phyloP scores from a whole-genome alignment of 2,113 vertebrate species.

The Microcebus lehilahytsara region DNA sequence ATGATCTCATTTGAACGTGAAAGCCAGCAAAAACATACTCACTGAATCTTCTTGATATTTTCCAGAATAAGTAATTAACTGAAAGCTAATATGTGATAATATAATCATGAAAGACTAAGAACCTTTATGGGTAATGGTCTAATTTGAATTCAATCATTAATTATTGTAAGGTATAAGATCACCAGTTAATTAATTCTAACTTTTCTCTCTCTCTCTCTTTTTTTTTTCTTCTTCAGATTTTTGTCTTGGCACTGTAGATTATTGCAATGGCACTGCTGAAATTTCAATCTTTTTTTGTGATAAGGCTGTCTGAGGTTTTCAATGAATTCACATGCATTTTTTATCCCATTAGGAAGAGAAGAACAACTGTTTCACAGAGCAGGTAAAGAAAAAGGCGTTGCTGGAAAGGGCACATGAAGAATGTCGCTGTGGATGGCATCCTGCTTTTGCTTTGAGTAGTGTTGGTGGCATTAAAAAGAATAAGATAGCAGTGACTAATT shows the following conservation, averaged over 20 bases:
- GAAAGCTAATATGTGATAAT: slow-evolving; percentile 15
- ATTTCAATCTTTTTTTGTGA: slow-evolving; percentile 37
- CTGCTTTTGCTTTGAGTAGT: slow-evolving; percentile 53
- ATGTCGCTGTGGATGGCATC: slow-evolving; percentile 35
- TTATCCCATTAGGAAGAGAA: slow-evolving; percentile 34
- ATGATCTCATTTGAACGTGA: background rate
- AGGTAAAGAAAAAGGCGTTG: background rate
- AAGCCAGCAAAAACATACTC: background rate
- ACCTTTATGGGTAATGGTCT: slow-evolving; percentile 62
- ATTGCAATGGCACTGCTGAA: slow-evolving; percentile 17
- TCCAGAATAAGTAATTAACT: slow-evolving; percentile 43
- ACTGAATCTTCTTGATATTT: slow-evolving; percentile 1
- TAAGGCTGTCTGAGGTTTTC: background rate
- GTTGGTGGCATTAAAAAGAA: slow-evolving; percentile 37
- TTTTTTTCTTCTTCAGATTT: background rate
- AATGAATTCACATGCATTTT: slow-evolving; percentile 48
- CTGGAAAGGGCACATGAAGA: slow-evolving; percentile 38
- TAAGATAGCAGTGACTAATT: slow-evolving; percentile 60
- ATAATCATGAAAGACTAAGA: slow-evolving; percentile 46
- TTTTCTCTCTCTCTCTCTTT: background rate
- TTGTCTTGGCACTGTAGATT: slow-evolving; percentile 1
- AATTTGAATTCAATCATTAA: slow-evolving; percentile 57
- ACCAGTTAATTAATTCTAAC: slow-evolving; percentile 42
- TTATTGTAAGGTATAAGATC: slow-evolving; percentile 68
- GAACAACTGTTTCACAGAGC: slow-evolving; percentile 60